Percentiles rank a stretch among this genome's conserved stretches.
Conservation (phyloP, 2,113 vertebrate species). For the Acrocephalus arundinaceus region DNA sequence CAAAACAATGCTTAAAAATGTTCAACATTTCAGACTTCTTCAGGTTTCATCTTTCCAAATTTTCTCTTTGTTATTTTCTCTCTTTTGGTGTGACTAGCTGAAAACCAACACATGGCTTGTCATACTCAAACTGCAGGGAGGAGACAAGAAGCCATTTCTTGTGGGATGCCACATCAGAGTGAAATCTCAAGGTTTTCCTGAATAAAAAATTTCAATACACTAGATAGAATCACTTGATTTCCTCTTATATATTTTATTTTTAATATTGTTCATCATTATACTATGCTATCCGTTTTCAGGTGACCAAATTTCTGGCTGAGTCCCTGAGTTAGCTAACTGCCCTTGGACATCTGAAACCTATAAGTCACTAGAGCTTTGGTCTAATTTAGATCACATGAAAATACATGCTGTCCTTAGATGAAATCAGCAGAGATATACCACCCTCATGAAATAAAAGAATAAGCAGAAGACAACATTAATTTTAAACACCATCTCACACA, state of each 20-base stretch:
- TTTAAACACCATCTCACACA: not conserved
- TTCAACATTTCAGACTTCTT: not conserved
- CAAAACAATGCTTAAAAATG: not conserved
- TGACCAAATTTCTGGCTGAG: not conserved
- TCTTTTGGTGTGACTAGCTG: not conserved
- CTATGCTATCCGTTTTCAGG: not conserved
- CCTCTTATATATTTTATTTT: not conserved
- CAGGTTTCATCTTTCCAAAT: not conserved
- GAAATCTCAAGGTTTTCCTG: not conserved
- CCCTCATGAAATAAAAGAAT: not conserved
- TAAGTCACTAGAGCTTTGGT: not conserved
- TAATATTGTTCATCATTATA: not conserved
- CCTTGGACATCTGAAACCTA: slow-evolving; percentile 15
- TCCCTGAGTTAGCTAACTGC: not conserved
- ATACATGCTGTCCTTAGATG: not conserved
- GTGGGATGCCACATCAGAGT: not conserved
- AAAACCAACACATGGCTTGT: not conserved
- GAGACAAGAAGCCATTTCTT: not conserved
- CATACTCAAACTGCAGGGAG: not conserved
- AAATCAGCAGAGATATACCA: not conserved
- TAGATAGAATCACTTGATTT: not conserved
- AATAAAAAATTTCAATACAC: not conserved
- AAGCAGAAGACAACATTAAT: not conserved
- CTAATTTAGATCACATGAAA: not conserved
- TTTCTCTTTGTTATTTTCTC: not conserved